Conservation (phyloP, 2,797 vertebrate genomes). For the Paratrypauchen microcephalus region DNA sequence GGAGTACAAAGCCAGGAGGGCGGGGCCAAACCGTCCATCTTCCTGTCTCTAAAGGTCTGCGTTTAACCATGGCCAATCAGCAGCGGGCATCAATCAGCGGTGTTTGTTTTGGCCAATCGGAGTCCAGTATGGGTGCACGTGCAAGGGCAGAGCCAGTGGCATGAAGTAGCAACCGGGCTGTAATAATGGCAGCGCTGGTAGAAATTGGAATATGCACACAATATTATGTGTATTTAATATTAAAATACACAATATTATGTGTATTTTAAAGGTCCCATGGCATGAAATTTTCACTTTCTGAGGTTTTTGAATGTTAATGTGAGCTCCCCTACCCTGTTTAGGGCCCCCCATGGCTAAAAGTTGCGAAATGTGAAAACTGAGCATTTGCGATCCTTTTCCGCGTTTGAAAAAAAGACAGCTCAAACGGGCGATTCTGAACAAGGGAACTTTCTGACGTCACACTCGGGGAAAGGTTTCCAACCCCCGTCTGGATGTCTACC, state of each 20-base stretch:
- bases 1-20: slow-evolving; percentile 39
- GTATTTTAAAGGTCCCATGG: too few relatives aligned
- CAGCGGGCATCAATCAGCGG: slow-evolving; percentile 70
- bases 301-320: too few relatives aligned
- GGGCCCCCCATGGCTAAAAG: too few relatives aligned
- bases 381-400: too few relatives aligned
- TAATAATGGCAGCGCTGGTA: neutral
- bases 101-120: slow-evolving; percentile 70
- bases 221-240: neutral
- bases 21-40: slow-evolving; percentile 61
- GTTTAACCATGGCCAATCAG: slow-evolving; percentile 75
- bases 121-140: slow-evolving; percentile 18
- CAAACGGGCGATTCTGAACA: too few relatives aligned
- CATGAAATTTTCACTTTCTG: too few relatives aligned
- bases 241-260: neutral
- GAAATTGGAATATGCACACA: neutral
- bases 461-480: too few relatives aligned
- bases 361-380: too few relatives aligned
- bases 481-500: too few relatives aligned
- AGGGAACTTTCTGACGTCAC: too few relatives aligned
- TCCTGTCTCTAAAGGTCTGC: slow-evolving; percentile 55
- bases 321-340: too few relatives aligned
- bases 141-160: neutral
- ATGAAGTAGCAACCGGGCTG: neutral
- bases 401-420: too few relatives aligned